These are phyloP conservation scores for Cylindroiulus punctatus DNA, from an alignment of 2,888 invertebrate genomes.

Conservation along the genomic window DNA sequence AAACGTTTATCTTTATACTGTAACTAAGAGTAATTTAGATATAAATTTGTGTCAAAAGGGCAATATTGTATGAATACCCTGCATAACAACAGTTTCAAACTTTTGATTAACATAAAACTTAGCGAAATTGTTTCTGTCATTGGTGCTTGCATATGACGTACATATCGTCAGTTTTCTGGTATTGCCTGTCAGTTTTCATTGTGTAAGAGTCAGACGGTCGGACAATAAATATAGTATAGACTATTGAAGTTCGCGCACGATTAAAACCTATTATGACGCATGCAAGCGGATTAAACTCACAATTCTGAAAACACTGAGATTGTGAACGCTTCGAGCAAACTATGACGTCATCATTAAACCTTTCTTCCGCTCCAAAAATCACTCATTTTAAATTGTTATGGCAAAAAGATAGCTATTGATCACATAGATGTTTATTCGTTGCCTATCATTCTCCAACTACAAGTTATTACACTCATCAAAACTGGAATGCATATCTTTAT, in stretches of 20 bases:
- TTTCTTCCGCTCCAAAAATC: slow-evolving; percentile 34
- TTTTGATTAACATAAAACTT: too few species aligned
- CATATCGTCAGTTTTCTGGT: too few species aligned
- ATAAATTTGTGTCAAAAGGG: too few species aligned
- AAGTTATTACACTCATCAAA: neutral
- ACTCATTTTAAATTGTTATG: neutral
- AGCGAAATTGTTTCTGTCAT: too few species aligned
- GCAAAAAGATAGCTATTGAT: neutral
- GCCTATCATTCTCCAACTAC: neutral
- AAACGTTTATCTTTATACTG: too few species aligned
- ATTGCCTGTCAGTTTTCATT: neutral
- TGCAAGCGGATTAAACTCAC: slow-evolving; percentile 23
- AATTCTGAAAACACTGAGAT: neutral
- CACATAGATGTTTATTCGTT: neutral
- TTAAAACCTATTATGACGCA: slow-evolving; percentile 27
- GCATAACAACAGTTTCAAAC: too few species aligned
- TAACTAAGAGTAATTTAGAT: too few species aligned
- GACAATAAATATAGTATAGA: neutral
- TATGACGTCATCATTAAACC: neutral
- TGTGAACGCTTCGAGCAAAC: neutral
- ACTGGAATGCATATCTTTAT: too few species aligned
- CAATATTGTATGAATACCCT: too few species aligned
- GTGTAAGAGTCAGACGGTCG: neutral
- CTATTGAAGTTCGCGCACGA: neutral
- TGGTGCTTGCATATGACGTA: too few species aligned